Evolutionary conservation across 2,888 invertebrate species (phyloP), one percentile per base, ranked within the genome.

Genomic region (Masnerella sp.): DNA sequence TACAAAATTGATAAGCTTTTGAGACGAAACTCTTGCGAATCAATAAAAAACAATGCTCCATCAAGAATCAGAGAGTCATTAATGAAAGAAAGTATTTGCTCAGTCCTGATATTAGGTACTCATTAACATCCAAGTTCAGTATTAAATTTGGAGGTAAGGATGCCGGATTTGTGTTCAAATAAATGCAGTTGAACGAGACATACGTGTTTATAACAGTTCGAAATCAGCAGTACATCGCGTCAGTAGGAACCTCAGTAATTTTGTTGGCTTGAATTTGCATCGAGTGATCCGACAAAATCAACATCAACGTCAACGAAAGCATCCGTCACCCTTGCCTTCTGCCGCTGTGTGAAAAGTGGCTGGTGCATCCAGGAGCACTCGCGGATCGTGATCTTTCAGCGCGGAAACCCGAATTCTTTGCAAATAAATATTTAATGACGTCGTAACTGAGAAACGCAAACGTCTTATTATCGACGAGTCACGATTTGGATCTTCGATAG

Each of bases 261-360:
- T 25, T 62, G 52, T 64, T 51, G 20, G 7, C 22, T 65, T 59
- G 5, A 68, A 51, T 64, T 65, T 64, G 42, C 52, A 43, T 52
- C 45, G 8, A 25, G 7, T 12, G 15, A 28, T 61, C 9, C n/a
- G 15, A 49, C 15, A 62, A 51, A 62, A 42, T 42, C 12, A 47
- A 47, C 17, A 9, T 34, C 30, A 8, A 67, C 14, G 49, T 34
- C 17, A 45, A 49, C 11, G 59, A 45, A 69, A 68, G 52, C 62
- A 78, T 80, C 75, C 77, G 78, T 77, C 70, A 78, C 76, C 79
- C 77, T 78, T 78, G 49, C 73, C 78, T 76, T 70, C 70, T 61
- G 73, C 49, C 56, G 49, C 45, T 58, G 65, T 43, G 47, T 70
- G 61, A 74, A 74, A 67, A 74, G 74, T 74, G 61, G 56, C 74